A percentile compares a stretch with the other conserved stretches of the same genome.
phyloP scores from a whole-genome alignment of 2,888 invertebrate genomes.

The Noctua janthe region DNA sequence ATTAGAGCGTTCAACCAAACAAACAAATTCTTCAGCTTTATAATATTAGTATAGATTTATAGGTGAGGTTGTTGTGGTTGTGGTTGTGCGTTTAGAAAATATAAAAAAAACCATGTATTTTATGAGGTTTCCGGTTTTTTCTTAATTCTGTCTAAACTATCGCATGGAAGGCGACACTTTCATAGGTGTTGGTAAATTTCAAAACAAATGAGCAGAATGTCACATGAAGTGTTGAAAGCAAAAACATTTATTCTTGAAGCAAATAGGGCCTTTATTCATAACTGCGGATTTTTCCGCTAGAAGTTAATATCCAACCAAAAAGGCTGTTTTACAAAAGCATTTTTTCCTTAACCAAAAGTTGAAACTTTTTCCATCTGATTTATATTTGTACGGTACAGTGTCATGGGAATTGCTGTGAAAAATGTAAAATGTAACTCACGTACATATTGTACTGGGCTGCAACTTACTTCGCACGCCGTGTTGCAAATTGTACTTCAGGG shows the following conservation, averaged over 20 bases:
- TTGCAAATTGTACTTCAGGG: slow-evolving; percentile 62
- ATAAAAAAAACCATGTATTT: not conserved
- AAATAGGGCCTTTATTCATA: not conserved
- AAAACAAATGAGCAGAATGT: not conserved
- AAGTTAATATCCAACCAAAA: slow-evolving; percentile 8
- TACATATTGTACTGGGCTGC: slow-evolving; percentile 53
- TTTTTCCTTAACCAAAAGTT: not conserved
- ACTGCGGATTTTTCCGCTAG: not conserved
- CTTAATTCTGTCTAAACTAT: too few relatives aligned
- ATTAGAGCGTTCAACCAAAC: too few relatives aligned
- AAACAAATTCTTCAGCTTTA: too few relatives aligned
- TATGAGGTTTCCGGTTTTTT: not conserved
- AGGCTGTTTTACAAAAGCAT: not conserved
- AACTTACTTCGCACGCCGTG: slow-evolving; percentile 61
- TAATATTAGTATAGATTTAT: too few relatives aligned
- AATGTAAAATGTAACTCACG: slow-evolving; percentile 59
- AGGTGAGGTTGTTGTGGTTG: too few relatives aligned
- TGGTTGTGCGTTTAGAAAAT: not conserved
- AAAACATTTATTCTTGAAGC: not conserved
- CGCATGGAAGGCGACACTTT: not conserved
- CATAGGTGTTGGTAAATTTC: too few relatives aligned
- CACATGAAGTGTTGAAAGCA: not conserved
- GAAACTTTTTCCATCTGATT: slow-evolving; percentile 37
- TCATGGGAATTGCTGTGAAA: slow-evolving; percentile 57
- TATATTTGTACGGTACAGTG: slow-evolving; percentile 49